Percentiles rank a stretch among this genome's conserved stretches.
Evolutionary conservation across 2,113 vertebrate genomes (phyloP).

Genomic region (Anolis sagrei): DNA sequence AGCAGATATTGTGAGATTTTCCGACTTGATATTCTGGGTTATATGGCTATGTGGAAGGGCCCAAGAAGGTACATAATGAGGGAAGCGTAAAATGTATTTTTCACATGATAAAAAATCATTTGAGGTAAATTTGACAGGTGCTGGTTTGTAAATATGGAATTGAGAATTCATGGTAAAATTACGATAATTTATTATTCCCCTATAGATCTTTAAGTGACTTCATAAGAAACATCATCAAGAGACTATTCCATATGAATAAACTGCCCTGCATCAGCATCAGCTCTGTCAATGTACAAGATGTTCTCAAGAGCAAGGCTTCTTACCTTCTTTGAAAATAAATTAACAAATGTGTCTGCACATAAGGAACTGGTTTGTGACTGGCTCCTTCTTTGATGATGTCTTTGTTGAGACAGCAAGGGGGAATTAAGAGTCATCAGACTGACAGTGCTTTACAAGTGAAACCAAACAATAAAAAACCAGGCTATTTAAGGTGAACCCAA

Average conservation of each 20-base stretch:
- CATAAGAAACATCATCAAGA: neutral
- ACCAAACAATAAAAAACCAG: neutral
- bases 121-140: neutral
- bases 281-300: neutral
- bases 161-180: neutral
- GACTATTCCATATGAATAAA: neutral
- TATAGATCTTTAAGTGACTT: neutral
- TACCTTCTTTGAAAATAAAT: neutral
- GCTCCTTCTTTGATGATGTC: neutral
- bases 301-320: neutral
- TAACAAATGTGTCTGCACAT: constrained; percentile 8
- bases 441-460: neutral
- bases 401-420: constrained; percentile 1
- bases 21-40: no score
- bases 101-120: neutral
- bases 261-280: neutral
- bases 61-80: neutral
- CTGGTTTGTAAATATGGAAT: neutral
- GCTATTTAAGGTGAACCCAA: neutral
- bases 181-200: neutral
- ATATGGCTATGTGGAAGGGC: no score
- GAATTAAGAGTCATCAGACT: neutral
- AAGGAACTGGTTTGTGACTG: neutral
- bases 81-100: neutral
- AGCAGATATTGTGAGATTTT: no score